Evolutionary conservation across 1,140 invertebrate genomes (phyloP).

Genomic region (Drosophila cardini): DNA sequence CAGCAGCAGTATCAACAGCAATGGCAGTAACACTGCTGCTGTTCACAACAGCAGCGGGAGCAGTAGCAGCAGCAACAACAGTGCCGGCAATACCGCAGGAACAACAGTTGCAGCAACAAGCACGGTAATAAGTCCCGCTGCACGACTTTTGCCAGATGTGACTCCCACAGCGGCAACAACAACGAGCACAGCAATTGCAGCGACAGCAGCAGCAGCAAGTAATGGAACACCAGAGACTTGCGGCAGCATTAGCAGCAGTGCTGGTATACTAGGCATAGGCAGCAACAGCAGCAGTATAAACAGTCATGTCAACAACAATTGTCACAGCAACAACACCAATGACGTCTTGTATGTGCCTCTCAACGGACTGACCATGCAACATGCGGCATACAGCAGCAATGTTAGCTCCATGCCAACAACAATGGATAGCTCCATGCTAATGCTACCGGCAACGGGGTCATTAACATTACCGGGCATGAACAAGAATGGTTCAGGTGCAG

Average conservation of each 20-base stretch:
- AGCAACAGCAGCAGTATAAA: constrained; percentile 9
- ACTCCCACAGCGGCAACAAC: background rate
- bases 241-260: constrained; percentile 3
- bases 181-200: constrained; percentile 2
- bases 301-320: constrained; percentile 13
- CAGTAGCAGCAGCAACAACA: constrained; percentile 1
- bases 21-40: background rate
- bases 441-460: constrained; percentile 31
- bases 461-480: constrained; percentile 1
- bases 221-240: background rate
- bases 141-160: constrained; percentile 2
- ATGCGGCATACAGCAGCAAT: constrained; percentile 73
- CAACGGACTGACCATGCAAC: constrained; percentile 62
- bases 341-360: constrained; percentile 63
- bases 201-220: constrained; percentile 20
- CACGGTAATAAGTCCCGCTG: background rate
- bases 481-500: background rate
- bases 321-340: constrained; percentile 20
- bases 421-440: constrained; percentile 45
- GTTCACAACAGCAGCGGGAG: constrained; percentile 10
- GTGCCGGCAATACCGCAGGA: constrained; percentile 3
- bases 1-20: constrained; percentile 30
- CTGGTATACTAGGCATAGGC: background rate
- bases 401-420: constrained; percentile 31
- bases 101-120: constrained; percentile 4